phyloP scores from a whole-genome alignment of 2,113 vertebrate species.

The Hippocampus mohnikei region DNA sequence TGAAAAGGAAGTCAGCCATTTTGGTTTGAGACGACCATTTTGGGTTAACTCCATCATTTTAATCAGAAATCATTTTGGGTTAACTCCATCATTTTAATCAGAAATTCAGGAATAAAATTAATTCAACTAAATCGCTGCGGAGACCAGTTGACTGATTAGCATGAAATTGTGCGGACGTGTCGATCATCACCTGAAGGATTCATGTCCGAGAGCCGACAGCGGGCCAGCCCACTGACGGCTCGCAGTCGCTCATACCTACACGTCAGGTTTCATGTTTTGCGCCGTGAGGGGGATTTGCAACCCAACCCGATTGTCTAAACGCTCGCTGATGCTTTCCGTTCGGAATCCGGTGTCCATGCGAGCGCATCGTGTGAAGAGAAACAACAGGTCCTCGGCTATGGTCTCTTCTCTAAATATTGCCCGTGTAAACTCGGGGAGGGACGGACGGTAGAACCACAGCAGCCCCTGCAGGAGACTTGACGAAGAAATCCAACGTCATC shows the following conservation, averaged over 20 bases:
- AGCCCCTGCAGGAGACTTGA: conserved; percentile 71
- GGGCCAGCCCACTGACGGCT: background rate
- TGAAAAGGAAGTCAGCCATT: background rate
- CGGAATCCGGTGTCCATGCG: conserved; percentile 6
- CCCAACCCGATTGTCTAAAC: background rate
- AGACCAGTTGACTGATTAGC: background rate
- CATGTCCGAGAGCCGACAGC: background rate
- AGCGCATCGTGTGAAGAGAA: conserved; percentile 26
- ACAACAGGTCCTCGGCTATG: conserved; percentile 51
- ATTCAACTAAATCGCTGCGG: background rate
- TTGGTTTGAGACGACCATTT: background rate
- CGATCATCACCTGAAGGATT: background rate
- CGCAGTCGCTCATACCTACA: background rate
- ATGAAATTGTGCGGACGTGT: background rate
- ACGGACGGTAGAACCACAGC: conserved; percentile 70
- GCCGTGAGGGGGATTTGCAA: background rate
- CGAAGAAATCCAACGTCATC: conserved; percentile 28
- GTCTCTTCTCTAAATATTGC: conserved; percentile 34
- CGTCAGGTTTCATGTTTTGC: background rate
- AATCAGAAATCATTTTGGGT: too few relatives aligned
- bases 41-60: background rate
- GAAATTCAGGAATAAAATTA: too few relatives aligned
- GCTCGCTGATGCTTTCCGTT: background rate
- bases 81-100: too few relatives aligned
- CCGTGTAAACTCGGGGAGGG: background rate